These are phyloP conservation scores for Troilus luridus DNA, from an alignment of 2,888 invertebrate species.

Conservation along the genomic window DNA sequence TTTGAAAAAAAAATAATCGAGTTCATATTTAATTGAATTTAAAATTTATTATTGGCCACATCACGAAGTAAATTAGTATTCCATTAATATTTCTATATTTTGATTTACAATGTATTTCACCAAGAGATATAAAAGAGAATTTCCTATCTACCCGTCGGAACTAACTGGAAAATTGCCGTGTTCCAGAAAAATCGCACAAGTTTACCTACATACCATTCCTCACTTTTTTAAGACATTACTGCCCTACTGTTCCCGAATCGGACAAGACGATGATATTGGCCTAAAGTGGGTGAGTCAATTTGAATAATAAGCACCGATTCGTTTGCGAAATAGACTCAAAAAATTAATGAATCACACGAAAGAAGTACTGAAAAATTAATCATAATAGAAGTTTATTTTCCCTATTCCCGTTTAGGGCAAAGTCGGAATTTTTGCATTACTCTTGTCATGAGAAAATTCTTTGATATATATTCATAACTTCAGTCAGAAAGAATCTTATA, in stretches of 20 bases:
- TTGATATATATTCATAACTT: too few relatives aligned
- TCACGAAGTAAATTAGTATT: too few relatives aligned
- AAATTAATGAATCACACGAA: neutral
- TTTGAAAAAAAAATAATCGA: too few relatives aligned
- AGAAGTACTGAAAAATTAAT: too few relatives aligned
- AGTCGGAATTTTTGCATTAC: too few relatives aligned
- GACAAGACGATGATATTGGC: neutral
- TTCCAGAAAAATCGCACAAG: slow-evolving; percentile 10
- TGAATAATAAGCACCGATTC: neutral
- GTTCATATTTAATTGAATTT: too few relatives aligned
- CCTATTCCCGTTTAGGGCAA: too few relatives aligned
- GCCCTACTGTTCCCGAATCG: slow-evolving; percentile 12
- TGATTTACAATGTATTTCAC: neutral
- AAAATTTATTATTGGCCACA: too few relatives aligned
- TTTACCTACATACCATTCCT: slow-evolving; percentile 26
- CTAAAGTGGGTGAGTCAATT: neutral
- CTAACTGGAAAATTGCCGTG: slow-evolving; percentile 27
- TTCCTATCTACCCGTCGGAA: neutral
- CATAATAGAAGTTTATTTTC: too few relatives aligned
- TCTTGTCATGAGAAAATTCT: too few relatives aligned
- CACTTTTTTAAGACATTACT: neutral
- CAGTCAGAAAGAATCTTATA: too few relatives aligned
- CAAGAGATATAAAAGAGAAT: slow-evolving; percentile 14
- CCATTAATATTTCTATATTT: neutral
- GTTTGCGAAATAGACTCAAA: neutral